Conservation (phyloP, 2,888 invertebrate genomes). For the Monoplex corrugatus region DNA sequence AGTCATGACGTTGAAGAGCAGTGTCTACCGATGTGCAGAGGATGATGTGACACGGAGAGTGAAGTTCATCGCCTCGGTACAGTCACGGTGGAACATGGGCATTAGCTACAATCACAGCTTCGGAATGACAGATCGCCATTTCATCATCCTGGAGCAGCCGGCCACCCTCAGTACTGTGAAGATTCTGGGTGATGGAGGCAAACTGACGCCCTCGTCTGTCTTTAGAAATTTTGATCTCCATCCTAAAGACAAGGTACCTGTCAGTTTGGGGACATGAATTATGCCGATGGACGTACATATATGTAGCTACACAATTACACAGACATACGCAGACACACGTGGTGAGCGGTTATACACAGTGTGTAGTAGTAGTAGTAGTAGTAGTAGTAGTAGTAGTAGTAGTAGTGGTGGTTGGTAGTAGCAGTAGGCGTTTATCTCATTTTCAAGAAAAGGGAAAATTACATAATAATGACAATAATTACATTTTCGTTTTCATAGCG, state of each 20-base stretch:
- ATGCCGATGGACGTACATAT: too few species aligned
- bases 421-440: too few species aligned
- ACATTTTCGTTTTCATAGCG: too few species aligned
- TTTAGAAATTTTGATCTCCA: slow-evolving; percentile 43
- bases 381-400: too few species aligned
- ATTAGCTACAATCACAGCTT: slow-evolving; percentile 93
- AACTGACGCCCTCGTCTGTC: slow-evolving; percentile 31
- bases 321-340: too few species aligned
- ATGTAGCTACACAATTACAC: too few species aligned
- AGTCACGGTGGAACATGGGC: slow-evolving; percentile 64
- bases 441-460: too few species aligned
- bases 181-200: slow-evolving; percentile 66
- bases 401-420: too few species aligned
- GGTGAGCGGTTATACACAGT: too few species aligned
- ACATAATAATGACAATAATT: too few species aligned
- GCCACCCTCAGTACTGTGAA: slow-evolving; percentile 83
- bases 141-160: slow-evolving; percentile 94
- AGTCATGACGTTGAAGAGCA: background rate
- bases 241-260: slow-evolving; percentile 35
- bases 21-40: slow-evolving; percentile 2
- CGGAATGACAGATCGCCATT: slow-evolving; percentile 92
- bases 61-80: slow-evolving; percentile 61
- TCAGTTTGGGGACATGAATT: too few species aligned
- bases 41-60: slow-evolving; percentile 54
- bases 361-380: too few species aligned